Percentiles rank a stretch among this genome's conserved stretches.
phyloP scores from a whole-genome alignment of 2,888 invertebrate genomes.

The Eucriotettix oculatus region DNA sequence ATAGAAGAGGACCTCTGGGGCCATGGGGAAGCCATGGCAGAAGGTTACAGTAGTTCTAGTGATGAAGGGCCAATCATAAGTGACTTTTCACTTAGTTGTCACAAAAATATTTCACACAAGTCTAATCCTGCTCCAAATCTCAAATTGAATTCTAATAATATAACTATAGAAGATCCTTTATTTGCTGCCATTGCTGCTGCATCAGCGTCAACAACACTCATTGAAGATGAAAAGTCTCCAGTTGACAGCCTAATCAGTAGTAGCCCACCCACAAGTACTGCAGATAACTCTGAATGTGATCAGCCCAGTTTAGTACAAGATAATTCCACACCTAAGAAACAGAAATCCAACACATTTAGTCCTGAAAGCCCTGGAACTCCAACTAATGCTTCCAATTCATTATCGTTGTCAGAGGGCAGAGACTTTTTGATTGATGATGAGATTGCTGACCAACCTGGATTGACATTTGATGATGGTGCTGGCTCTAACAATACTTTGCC shows the following conservation, averaged over 20 bases:
- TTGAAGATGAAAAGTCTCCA: constrained; percentile 72
- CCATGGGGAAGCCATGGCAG: constrained; percentile 48
- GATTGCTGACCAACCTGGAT: constrained; percentile 76
- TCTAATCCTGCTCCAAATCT: not conserved
- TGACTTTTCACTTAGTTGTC: not conserved
- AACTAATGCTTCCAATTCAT: constrained; percentile 56
- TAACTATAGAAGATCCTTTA: constrained; percentile 51
- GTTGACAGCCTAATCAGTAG: constrained; percentile 61
- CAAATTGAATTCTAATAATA: not conserved
- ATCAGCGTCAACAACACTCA: constrained; percentile 45
- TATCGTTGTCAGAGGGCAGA: constrained; percentile 60
- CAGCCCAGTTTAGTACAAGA: not conserved
- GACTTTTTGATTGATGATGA: constrained; percentile 78
- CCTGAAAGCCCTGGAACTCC: constrained; percentile 51
- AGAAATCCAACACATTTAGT: constrained; percentile 2
- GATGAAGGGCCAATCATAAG: constrained; percentile 24
- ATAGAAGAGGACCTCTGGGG: constrained; percentile 35
- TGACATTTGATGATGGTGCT: constrained; percentile 38
- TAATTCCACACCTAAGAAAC: not conserved
- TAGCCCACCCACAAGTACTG: constrained; percentile 20
- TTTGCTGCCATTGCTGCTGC: constrained; percentile 49
- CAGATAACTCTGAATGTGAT: constrained; percentile 32
- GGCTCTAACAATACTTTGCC: not conserved
- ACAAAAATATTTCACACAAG: too few species aligned
- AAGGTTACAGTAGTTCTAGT: constrained; percentile 32